Evolutionary conservation across 92 coral and sea anemone genomes (phyloP), one percentile per base, ranked within the genome.

Genomic region (Porites lobata): DNA sequence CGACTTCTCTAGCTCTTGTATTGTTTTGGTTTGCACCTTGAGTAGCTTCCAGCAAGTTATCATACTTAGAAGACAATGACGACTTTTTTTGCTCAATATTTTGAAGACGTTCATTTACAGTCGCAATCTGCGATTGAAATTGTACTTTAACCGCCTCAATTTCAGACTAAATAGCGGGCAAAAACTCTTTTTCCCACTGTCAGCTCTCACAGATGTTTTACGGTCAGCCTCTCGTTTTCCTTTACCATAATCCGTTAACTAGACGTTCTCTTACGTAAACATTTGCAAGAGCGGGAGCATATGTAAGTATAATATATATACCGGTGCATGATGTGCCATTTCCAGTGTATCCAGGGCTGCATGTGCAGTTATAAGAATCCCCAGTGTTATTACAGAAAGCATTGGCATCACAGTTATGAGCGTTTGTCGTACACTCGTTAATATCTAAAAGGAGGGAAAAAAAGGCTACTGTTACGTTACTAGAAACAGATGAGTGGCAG

Each of bases 21-120:
- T 50, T 67, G 29, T 64, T 64, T 51, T 62, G 24, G 43, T 84
- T 84, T 54, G 66, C 87, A 82, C 77, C 76, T 64, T 84, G 88
- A 52, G 74, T 68, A 17, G 81, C 54, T 29, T 29, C 62, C 79
- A 83, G 13, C 52, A 83, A 65, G 21, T 56, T 68, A 50, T 84
- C 82, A 50, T 84, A 72, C 80, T 84, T 84, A 47, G 53, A 54
- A 56, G 72, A 84, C 53, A 84, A 72, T 53, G 56, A 84, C 24
- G 70, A 54, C 77, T 84, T 62, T 3, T 73, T 69, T 72, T 72
- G 54, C 72, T 84, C 88, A 56, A 84, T 73, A 53, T 84, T 52
- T 65, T 80, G 73, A 64, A 64, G 85, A 65, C 59, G 72, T 68
- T 64, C 64, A 2, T 80, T 65, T 47, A 80, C 75, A 68, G 62